Conservation (phyloP, 2,888 invertebrate species). For the Acrocera orbiculus region DNA sequence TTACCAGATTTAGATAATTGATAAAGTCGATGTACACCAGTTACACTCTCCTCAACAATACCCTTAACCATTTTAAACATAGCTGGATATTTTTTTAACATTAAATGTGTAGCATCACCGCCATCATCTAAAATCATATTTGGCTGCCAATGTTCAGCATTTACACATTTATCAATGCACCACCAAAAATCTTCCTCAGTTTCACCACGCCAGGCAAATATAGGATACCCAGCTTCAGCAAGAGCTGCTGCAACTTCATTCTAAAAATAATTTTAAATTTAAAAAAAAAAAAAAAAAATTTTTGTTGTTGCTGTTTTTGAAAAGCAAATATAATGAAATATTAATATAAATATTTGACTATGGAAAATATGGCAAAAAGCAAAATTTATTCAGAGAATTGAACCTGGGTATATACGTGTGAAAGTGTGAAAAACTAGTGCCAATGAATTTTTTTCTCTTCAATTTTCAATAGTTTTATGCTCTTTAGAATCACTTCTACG, state of each 20-base stretch:
- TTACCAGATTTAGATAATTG: slow-evolving; percentile 90
- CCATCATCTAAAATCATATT: slow-evolving; percentile 97
- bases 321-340: too few species aligned
- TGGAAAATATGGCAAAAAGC: too few species aligned
- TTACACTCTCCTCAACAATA: slow-evolving; percentile 94
- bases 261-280: slow-evolving; percentile 28
- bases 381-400: too few species aligned
- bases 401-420: too few species aligned
- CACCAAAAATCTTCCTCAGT: slow-evolving; percentile 99
- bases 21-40: slow-evolving; percentile 93
- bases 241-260: slow-evolving; percentile 94
- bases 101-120: slow-evolving; percentile 89
- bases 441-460: too few species aligned
- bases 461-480: too few species aligned
- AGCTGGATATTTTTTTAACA: slow-evolving; percentile 87
- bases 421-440: too few species aligned
- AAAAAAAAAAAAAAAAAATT: too few species aligned
- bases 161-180: slow-evolving; percentile 93
- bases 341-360: too few species aligned
- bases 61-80: slow-evolving; percentile 90
- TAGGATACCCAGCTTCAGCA: slow-evolving; percentile 74
- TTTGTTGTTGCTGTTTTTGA: too few species aligned
- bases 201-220: slow-evolving; percentile 95
- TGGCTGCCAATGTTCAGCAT: slow-evolving; percentile 84
- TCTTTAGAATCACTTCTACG: too few species aligned